Evolutionary conservation across 2,888 invertebrate species (phyloP).

Genomic region (Hybos culiciformis): DNA sequence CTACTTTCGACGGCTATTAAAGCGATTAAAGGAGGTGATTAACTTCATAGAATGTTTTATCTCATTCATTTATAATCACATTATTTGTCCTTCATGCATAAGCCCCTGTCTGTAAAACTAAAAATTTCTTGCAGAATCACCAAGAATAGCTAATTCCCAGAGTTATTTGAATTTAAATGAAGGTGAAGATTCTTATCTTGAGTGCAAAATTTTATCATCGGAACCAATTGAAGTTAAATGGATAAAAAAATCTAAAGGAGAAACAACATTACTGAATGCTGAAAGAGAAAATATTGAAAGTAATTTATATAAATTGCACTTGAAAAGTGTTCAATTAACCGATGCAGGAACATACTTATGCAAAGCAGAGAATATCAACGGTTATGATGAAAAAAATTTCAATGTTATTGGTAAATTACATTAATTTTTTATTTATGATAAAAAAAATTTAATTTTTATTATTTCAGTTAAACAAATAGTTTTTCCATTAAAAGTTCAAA

Average conservation of each 20-base stretch:
- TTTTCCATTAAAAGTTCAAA: conserved; percentile 6
- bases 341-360: conserved; percentile 39
- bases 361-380: conserved; percentile 37
- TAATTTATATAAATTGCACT: conserved; percentile 6
- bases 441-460: not conserved
- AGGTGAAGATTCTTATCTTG: conserved; percentile 38
- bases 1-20: conserved; percentile 53
- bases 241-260: conserved; percentile 8
- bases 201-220: conserved; percentile 47
- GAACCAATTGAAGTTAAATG: conserved; percentile 39
- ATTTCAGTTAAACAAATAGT: conserved; percentile 10
- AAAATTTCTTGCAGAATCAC: conserved; percentile 35
- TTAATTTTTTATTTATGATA: not conserved
- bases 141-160: conserved; percentile 37
- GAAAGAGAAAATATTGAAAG: conserved; percentile 3
- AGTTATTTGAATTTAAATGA: conserved; percentile 24
- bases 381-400: conserved; percentile 21
- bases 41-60: not conserved
- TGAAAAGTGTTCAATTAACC: conserved; percentile 23
- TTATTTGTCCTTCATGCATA: no score
- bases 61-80: not conserved
- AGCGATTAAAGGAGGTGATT: conserved; percentile 16
- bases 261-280: not conserved
- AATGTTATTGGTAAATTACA: conserved; percentile 8
- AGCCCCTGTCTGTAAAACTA: not conserved